These are phyloP conservation scores for Clarias fuscus DNA, from an alignment of 2,797 vertebrate genomes.

Conservation along the genomic window DNA sequence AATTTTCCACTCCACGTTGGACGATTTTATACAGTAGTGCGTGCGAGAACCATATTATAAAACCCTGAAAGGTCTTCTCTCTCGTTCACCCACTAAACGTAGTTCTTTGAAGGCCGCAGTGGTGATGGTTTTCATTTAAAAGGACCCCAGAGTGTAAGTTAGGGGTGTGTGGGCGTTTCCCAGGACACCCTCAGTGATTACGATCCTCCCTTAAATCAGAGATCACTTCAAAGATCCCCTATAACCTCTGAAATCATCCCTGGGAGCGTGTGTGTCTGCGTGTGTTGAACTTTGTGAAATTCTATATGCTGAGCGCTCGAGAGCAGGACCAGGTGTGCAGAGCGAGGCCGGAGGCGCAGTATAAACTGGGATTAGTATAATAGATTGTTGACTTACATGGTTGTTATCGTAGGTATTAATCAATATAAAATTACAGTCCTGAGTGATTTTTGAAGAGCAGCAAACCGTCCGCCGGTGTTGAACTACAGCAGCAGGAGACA, in stretches of 20 bases:
- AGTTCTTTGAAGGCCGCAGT: conserved; percentile 12
- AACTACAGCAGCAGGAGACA: conserved; percentile 19
- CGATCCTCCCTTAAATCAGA: conserved; percentile 52
- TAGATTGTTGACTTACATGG: conserved; percentile 29
- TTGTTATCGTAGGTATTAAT: conserved; percentile 25
- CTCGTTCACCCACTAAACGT: not conserved
- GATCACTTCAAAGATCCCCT: conserved; percentile 53
- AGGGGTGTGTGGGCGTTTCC: conserved; percentile 33
- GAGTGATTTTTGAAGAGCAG: conserved; percentile 5
- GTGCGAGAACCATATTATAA: not conserved
- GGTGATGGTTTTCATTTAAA: conserved; percentile 10
- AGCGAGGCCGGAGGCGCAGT: conserved; percentile 18
- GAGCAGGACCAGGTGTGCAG: conserved; percentile 46
- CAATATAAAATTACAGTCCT: conserved; percentile 11
- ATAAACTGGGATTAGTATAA: conserved; percentile 31
- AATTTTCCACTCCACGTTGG: not conserved
- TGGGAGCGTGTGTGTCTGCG: conserved; percentile 12
- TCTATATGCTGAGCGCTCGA: conserved; percentile 38
- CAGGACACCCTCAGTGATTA: conserved; percentile 45
- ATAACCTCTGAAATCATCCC: conserved; percentile 38
- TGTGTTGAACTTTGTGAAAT: conserved; percentile 46
- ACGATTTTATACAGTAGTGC: not conserved
- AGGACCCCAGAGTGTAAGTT: conserved; percentile 34
- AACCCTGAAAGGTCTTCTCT: not conserved
- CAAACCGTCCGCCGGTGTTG: not conserved